A percentile compares a stretch with the other conserved stretches of the same genome.
phyloP scores from a whole-genome alignment of 2,888 invertebrate genomes.

The Lasioglossum leucozonium region DNA sequence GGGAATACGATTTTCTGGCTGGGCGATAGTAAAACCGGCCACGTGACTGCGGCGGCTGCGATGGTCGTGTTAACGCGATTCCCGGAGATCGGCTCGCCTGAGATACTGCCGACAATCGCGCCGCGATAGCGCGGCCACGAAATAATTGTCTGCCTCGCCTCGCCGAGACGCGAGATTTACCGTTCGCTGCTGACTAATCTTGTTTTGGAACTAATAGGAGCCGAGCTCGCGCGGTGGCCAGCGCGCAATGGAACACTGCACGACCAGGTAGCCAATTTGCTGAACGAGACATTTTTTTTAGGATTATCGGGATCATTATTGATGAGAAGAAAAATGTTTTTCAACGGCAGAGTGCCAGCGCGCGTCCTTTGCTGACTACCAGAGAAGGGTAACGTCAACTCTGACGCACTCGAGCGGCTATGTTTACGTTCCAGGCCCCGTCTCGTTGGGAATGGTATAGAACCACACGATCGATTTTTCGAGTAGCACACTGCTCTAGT shows the following conservation, averaged over 20 bases:
- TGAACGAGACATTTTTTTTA: background rate
- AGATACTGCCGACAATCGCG: slow-evolving; percentile 2
- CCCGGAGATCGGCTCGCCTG: background rate
- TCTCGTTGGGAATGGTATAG: no score
- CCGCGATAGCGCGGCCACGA: background rate
- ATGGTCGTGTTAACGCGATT: background rate
- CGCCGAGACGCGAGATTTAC: background rate
- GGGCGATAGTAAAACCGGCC: background rate
- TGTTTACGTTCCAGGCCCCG: no score
- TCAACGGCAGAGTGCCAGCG: no score
- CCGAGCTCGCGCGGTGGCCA: background rate
- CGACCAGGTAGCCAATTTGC: background rate
- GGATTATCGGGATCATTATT: background rate
- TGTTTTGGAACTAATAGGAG: background rate
- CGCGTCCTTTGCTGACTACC: no score
- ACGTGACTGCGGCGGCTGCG: slow-evolving; percentile 9
- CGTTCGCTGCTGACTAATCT: slow-evolving; percentile 3
- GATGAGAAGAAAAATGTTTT: background rate
- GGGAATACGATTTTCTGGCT: background rate
- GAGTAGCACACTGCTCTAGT: no score
- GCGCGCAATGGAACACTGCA: background rate
- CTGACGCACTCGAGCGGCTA: no score
- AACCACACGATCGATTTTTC: background rate
- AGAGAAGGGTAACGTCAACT: no score
- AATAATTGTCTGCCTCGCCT: slow-evolving; percentile 4